Conservation (phyloP, 2,797 vertebrate genomes). For the Myotis daubentonii region DNA sequence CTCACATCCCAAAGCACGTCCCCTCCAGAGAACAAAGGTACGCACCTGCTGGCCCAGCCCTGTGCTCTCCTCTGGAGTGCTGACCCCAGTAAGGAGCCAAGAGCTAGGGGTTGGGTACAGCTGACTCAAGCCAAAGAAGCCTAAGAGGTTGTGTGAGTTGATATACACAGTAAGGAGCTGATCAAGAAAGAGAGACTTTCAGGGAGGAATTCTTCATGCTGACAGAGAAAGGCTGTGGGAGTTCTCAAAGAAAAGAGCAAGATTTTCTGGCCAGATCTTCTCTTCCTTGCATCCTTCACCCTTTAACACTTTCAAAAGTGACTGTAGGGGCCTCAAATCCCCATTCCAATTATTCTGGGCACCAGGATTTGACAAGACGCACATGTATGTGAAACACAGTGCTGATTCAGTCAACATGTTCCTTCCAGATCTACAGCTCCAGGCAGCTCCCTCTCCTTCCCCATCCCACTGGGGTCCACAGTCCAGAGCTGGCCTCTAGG, state of each 20-base stretch:
- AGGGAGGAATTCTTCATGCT: neutral
- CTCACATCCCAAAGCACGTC: neutral
- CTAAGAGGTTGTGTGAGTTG: neutral
- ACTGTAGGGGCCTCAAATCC: neutral
- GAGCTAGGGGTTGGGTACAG: no score
- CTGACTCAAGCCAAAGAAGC: neutral
- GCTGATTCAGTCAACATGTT: neutral
- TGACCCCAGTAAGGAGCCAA: neutral
- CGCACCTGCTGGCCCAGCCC: neutral
- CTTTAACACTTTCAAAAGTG: neutral
- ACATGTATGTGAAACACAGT: neutral
- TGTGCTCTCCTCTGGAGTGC: neutral
- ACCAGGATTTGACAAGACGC: neutral
- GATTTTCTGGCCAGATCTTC: neutral
- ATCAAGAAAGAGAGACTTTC: neutral
- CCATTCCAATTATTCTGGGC: neutral
- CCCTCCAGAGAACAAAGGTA: neutral
- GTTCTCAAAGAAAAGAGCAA: constrained; percentile 1
- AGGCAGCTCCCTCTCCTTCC: neutral
- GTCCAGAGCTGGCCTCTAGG: neutral
- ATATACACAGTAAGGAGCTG: neutral
- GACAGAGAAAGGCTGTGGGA: neutral
- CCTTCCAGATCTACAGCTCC: neutral
- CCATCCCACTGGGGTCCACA: neutral
- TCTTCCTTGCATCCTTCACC: no score